Percentiles rank a stretch among this genome's conserved stretches.
Evolutionary conservation across 2,797 vertebrate genomes (phyloP).

Genomic region (Podarcis siculus): DNA sequence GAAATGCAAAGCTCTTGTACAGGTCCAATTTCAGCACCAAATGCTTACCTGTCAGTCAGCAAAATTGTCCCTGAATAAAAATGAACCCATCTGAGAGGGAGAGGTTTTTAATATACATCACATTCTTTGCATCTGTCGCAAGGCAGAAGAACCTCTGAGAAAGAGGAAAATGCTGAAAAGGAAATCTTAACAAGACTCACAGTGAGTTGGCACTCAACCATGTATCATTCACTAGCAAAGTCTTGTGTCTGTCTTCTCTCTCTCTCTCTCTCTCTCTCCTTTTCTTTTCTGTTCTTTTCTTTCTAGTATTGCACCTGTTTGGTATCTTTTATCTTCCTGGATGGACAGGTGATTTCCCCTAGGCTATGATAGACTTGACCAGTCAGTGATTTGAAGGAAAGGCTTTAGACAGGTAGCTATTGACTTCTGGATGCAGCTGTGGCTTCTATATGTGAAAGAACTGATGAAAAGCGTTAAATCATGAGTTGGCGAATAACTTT

Average conservation of each 20-base stretch:
- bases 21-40: conserved; percentile 83
- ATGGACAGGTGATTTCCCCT: conserved; percentile 62
- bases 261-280: conserved; percentile 52
- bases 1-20: conserved; percentile 84
- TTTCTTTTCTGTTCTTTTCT: conserved; percentile 57
- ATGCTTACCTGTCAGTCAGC: conserved; percentile 87
- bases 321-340: conserved; percentile 51
- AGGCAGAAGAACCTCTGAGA: conserved; percentile 67
- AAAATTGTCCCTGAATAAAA: conserved; percentile 84
- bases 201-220: conserved; percentile 66
- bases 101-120: conserved; percentile 88
- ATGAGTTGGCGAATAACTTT: conserved; percentile 46
- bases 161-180: conserved; percentile 69
- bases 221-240: conserved; percentile 67
- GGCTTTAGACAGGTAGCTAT: conserved; percentile 67
- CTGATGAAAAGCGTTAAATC: conserved; percentile 70
- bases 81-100: conserved; percentile 79
- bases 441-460: conserved; percentile 59
- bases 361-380: conserved; percentile 44
- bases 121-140: conserved; percentile 81
- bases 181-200: conserved; percentile 68
- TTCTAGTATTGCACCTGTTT: conserved; percentile 54
- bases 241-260: conserved; percentile 59
- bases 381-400: conserved; percentile 54
- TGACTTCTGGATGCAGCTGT: conserved; percentile 54